These are phyloP conservation scores for Ichneumoninae sp. DNA, from an alignment of 2,888 invertebrate genomes.

Conservation along the genomic window DNA sequence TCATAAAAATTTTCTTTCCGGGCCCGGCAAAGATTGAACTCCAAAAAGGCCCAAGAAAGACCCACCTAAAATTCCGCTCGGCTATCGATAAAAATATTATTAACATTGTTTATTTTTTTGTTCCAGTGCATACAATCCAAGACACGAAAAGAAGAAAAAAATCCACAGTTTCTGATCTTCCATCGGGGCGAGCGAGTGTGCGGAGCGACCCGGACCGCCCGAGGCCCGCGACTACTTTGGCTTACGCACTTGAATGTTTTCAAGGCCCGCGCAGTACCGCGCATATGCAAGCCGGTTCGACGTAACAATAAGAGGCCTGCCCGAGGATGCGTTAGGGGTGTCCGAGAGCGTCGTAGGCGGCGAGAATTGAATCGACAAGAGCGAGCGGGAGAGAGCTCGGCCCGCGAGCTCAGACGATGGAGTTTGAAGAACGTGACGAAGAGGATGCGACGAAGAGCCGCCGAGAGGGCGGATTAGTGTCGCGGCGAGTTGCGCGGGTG, in stretches of 20 bases:
- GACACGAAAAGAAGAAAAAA: too few relatives aligned
- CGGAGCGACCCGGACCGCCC: constrained; percentile 9
- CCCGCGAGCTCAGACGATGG: constrained; percentile 22
- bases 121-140: too few relatives aligned
- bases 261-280: constrained; percentile 57
- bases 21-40: too few relatives aligned
- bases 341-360: constrained; percentile 10
- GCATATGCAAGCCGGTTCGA: constrained; percentile 50
- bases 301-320: constrained; percentile 61
- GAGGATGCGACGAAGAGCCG: neutral
- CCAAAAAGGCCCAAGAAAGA: too few relatives aligned
- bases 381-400: neutral
- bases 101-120: too few relatives aligned
- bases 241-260: constrained; percentile 69
- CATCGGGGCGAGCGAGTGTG: constrained; percentile 12
- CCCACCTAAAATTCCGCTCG: too few relatives aligned
- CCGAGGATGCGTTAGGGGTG: constrained; percentile 23
- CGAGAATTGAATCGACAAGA: constrained; percentile 50
- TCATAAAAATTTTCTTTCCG: too few relatives aligned
- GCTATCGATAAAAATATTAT: too few relatives aligned
- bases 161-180: neutral
- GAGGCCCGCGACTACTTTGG: constrained; percentile 62
- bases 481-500: neutral
- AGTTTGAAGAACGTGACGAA: constrained; percentile 56
- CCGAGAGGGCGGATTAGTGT: constrained; percentile 28